Evolutionary conservation across 2,888 invertebrate genomes (phyloP).

Genomic region (Orthosia incerta): DNA sequence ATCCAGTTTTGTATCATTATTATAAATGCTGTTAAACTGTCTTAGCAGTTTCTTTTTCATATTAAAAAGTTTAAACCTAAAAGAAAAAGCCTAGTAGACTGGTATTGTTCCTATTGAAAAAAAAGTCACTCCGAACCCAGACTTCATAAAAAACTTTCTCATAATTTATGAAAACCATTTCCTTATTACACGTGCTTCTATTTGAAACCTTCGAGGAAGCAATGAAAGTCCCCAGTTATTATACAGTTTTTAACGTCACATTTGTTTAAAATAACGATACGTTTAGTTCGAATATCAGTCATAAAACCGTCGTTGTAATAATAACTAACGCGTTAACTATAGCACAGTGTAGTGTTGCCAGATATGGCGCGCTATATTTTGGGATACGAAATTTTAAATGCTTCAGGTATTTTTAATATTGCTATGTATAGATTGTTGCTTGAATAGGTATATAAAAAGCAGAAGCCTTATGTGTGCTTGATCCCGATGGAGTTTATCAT

Average conservation of each 20-base stretch:
- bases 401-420: conserved; percentile 12
- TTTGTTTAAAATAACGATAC: conserved; percentile 79
- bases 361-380: conserved; percentile 27
- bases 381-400: conserved; percentile 27
- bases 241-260: conserved; percentile 72
- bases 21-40: not conserved
- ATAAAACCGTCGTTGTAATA: conserved; percentile 81
- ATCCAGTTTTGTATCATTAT: not conserved
- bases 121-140: conserved; percentile 8
- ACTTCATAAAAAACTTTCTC: conserved; percentile 32
- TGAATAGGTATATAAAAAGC: not conserved
- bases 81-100: not conserved
- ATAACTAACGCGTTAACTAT: conserved; percentile 75
- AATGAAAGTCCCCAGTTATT: conserved; percentile 68
- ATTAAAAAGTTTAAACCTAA: not conserved
- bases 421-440: not conserved
- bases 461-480: not conserved
- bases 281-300: conserved; percentile 77
- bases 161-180: conserved; percentile 49
- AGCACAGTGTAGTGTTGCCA: conserved; percentile 55
- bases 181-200: conserved; percentile 47
- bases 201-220: conserved; percentile 70
- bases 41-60: not conserved
- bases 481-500: not conserved
- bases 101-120: not conserved